phyloP scores from a whole-genome alignment of 2,888 invertebrate species.

The Hemaris fuciformis region DNA sequence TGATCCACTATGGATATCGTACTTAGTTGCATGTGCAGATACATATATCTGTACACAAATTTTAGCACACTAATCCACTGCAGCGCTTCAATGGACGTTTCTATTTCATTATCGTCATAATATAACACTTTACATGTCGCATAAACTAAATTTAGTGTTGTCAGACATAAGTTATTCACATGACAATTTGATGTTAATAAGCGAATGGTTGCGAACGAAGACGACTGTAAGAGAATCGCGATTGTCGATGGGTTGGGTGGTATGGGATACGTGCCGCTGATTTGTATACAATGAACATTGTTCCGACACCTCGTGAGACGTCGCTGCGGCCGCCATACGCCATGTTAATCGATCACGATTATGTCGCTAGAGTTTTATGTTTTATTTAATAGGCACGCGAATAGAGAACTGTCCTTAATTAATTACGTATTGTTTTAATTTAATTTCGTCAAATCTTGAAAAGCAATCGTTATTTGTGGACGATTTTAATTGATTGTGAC shows the following conservation, averaged over 20 bases:
- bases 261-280: slow-evolving; percentile 45
- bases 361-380: slow-evolving; percentile 8
- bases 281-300: slow-evolving; percentile 81
- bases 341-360: slow-evolving; percentile 52
- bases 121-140: not conserved
- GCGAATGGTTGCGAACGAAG: not conserved
- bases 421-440: not conserved
- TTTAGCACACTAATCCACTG: too few relatives aligned
- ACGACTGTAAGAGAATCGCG: slow-evolving; percentile 3
- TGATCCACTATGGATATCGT: too few relatives aligned
- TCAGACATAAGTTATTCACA: not conserved
- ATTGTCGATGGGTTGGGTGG: slow-evolving; percentile 12
- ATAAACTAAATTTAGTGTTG: not conserved
- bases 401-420: not conserved
- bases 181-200: not conserved
- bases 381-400: slow-evolving; percentile 2
- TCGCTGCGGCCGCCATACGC: slow-evolving; percentile 18
- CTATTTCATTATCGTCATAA: not conserved
- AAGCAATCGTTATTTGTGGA: too few relatives aligned
- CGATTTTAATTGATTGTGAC: too few relatives aligned
- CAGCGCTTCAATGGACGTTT: not conserved
- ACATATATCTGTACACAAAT: too few relatives aligned
- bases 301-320: slow-evolving; percentile 44
- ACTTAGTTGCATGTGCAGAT: too few relatives aligned
- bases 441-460: too few relatives aligned